Conservation (phyloP, 2,113 vertebrate species). For the Scalopus aquaticus region DNA sequence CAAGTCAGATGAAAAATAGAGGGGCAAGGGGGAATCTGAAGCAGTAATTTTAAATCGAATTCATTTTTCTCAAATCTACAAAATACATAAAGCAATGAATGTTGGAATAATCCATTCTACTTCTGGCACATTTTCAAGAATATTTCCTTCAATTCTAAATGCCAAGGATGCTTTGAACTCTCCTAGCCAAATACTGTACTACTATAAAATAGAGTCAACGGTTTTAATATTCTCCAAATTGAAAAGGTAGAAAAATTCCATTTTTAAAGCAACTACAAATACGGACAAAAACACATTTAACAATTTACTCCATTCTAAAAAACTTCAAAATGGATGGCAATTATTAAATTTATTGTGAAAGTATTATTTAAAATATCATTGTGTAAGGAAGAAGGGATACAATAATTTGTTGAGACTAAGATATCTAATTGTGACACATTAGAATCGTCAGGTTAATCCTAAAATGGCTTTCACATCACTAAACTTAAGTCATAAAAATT, state of each 20-base stretch:
- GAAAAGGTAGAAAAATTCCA: not conserved
- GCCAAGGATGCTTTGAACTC: not conserved
- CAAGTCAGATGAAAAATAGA: constrained; percentile 32
- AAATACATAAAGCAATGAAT: constrained; percentile 23
- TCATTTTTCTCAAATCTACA: constrained; percentile 14
- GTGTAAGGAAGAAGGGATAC: not conserved
- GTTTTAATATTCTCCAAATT: constrained; percentile 34
- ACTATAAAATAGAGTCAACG: not conserved
- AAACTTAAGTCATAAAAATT: not conserved
- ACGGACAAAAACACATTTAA: not conserved
- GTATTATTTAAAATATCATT: not conserved
- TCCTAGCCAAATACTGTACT: constrained; percentile 27
- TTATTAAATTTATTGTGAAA: not conserved
- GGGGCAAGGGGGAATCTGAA: not conserved
- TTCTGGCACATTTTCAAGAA: constrained; percentile 38
- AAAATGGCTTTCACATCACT: not conserved
- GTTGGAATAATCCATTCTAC: constrained; percentile 30
- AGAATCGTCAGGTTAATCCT: not conserved
- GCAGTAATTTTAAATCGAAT: constrained; percentile 21
- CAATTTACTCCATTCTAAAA: not conserved
- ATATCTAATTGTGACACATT: not conserved
- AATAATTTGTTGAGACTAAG: not conserved
- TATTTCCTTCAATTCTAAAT: not conserved
- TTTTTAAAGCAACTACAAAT: constrained; percentile 22
- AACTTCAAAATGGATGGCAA: not conserved